A percentile compares a stretch with the other conserved stretches of the same genome.
phyloP scores from a whole-genome alignment of 2,888 invertebrate species.

The Thecophora atra region DNA sequence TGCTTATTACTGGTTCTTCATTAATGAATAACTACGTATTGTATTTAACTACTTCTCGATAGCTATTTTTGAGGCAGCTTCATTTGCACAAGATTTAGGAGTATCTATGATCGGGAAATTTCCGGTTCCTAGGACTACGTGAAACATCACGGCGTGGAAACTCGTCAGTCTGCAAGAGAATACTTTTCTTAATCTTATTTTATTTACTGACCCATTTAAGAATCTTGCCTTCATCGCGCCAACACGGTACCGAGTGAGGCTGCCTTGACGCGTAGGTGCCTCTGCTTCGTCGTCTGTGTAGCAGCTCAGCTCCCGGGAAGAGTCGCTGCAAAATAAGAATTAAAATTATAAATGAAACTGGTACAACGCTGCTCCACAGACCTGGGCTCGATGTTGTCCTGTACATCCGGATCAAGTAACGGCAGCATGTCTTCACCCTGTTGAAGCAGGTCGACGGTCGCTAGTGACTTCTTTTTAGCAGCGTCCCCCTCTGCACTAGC shows the following conservation, averaged over 20 bases:
- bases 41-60: background rate
- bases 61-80: background rate
- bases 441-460: constrained; percentile 60
- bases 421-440: constrained; percentile 68
- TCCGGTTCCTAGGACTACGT: constrained; percentile 56
- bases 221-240: constrained; percentile 51
- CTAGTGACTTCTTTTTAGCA: constrained; percentile 54
- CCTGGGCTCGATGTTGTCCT: constrained; percentile 63
- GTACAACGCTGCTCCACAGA: constrained; percentile 40
- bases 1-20: too few species aligned
- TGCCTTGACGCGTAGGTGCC: constrained; percentile 47
- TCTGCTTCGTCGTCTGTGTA: constrained; percentile 59
- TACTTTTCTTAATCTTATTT: background rate
- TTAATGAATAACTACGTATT: too few species aligned
- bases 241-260: constrained; percentile 46
- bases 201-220: too few species aligned
- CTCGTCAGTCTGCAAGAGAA: constrained; percentile 54
- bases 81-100: constrained; percentile 6
- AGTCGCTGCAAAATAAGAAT: constrained; percentile 61
- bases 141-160: constrained; percentile 61
- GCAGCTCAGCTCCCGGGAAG: constrained; percentile 71
- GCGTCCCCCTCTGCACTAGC: constrained; percentile 43
- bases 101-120: constrained; percentile 57
- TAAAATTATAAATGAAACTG: background rate
- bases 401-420: constrained; percentile 65